phyloP scores from a whole-genome alignment of 1,140 invertebrate species.

The Harpegnathos saltator region DNA sequence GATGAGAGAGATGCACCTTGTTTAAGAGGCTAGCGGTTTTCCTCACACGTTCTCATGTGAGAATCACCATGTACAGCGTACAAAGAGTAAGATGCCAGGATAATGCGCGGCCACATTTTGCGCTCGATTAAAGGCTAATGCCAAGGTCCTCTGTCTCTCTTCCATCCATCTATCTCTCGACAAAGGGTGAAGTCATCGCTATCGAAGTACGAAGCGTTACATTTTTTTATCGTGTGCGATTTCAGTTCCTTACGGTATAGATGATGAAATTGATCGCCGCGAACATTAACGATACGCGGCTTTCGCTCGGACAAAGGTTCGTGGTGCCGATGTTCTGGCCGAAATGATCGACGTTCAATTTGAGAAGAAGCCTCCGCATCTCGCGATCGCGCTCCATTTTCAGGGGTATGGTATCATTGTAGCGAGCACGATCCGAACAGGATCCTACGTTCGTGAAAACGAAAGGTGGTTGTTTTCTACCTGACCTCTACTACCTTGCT shows the following conservation, averaged over 20 bases:
- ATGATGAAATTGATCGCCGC: background rate
- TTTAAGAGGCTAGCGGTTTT: conserved; percentile 44
- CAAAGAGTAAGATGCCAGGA: conserved; percentile 28
- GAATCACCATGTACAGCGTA: background rate
- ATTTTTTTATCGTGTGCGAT: background rate
- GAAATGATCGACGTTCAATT: conserved; percentile 14
- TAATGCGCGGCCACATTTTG: conserved; percentile 21
- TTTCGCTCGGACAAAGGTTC: background rate
- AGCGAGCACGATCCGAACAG: background rate
- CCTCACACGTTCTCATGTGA: conserved; percentile 9
- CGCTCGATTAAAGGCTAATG: conserved; percentile 51
- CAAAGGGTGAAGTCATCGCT: conserved; percentile 37
- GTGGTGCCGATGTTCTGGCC: background rate
- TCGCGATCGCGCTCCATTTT: background rate
- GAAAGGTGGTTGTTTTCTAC: background rate
- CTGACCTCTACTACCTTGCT: background rate
- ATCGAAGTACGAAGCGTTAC: background rate
- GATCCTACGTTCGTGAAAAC: background rate
- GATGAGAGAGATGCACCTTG: conserved; percentile 26
- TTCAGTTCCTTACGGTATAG: conserved; percentile 2
- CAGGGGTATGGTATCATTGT: background rate
- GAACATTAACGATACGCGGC: background rate
- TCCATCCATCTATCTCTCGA: background rate
- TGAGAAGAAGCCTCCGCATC: background rate
- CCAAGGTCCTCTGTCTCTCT: conserved; percentile 33